Evolutionary conservation across 2,113 vertebrate species (phyloP).

Genomic region (Xiphophorus couchianus): DNA sequence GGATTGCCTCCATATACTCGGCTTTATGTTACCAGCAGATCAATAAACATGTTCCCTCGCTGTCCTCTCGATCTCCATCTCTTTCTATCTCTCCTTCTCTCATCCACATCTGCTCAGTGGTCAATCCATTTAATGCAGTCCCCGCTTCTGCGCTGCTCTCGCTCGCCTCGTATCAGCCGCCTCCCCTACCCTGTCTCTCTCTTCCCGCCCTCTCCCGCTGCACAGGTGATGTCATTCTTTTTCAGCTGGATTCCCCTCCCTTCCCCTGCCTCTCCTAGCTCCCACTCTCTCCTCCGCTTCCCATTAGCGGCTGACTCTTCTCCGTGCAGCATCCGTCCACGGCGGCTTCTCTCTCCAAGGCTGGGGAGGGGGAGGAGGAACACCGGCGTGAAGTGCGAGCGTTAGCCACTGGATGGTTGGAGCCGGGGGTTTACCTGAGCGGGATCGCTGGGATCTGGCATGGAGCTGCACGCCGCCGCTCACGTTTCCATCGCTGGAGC

Average conservation of each 20-base stretch:
- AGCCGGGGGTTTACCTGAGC: conserved; percentile 41
- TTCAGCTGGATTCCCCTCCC: conserved; percentile 88
- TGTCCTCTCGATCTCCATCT: conserved; percentile 42
- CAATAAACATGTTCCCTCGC: conserved; percentile 85
- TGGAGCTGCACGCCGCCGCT: conserved; percentile 70
- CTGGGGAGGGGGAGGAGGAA: conserved; percentile 75
- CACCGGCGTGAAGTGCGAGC: conserved; percentile 80
- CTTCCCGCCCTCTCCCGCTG: conserved; percentile 72
- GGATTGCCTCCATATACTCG: conserved; percentile 57
- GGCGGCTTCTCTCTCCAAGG: conserved; percentile 81
- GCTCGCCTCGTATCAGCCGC: conserved; percentile 75
- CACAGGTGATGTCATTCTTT: conserved; percentile 85
- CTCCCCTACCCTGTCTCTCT: conserved; percentile 76
- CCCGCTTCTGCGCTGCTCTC: conserved; percentile 68
- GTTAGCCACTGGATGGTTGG: conserved; percentile 47
- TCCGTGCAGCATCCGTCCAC: conserved; percentile 90
- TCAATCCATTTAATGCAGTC: conserved; percentile 97
- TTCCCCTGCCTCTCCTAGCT: conserved; percentile 68
- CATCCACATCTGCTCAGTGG: conserved; percentile 85
- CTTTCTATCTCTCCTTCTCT: conserved; percentile 22
- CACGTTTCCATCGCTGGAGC: conserved; percentile 27
- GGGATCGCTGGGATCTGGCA: conserved; percentile 61
- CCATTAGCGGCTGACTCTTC: conserved; percentile 92
- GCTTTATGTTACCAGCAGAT: conserved; percentile 78
- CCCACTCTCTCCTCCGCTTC: conserved; percentile 77